Base-by-base conservation (phyloP, 2,113 vertebrate species). In the Gymnorhina tibicen region DNA sequence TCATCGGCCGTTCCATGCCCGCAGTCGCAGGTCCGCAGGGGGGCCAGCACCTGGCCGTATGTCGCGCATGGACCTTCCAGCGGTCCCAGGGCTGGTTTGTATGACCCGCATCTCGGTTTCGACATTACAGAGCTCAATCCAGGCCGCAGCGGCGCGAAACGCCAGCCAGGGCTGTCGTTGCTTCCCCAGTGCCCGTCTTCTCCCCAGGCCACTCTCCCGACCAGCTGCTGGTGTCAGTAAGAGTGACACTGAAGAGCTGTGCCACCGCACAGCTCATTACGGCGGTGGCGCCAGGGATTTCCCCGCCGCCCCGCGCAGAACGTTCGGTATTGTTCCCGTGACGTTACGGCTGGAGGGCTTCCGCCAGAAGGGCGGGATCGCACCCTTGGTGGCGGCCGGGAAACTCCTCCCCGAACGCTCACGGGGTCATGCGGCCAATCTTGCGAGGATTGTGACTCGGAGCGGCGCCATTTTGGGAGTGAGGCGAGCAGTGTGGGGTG, bases 381-480 rank as follows among this genome's bases (percentile, higher is more conserved):
- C 69, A 33, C 16, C 37, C 37, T 41, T 72, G 37, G 50, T 55
- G 37, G 50, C 9, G 16, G 50, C 37, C 50, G 37, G 69, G 37
- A 53, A 72, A 39, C 37, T 32, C 62, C 74, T 33, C 69, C 86
- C 37, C n/a, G 28, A 89, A 55, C 37, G 11, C 50, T 72, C 50
- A 17, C 6, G 30, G 37, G 69, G 74, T 28, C 26, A 23, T 28
- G 41, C 10, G n/a, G 53, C 7, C 41, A n/a, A 44, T 95, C 97
- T 98, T 97, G 97, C 97, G 97, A 97, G 96, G 94, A 90, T 88
- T 95, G 98, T 94, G 96, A 97, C 95, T 95, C 93, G 94, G 93
- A 96, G 86, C 95, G 94, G 97, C 97, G 97, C 98, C 98, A 98
- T 98, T 97, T 98, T 98, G 97, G 94, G 97, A 98, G 93, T 86